Evolutionary conservation across 1,140 invertebrate genomes (phyloP), one percentile per base, ranked within the genome.

Genomic region (Anastrepha obliqua): DNA sequence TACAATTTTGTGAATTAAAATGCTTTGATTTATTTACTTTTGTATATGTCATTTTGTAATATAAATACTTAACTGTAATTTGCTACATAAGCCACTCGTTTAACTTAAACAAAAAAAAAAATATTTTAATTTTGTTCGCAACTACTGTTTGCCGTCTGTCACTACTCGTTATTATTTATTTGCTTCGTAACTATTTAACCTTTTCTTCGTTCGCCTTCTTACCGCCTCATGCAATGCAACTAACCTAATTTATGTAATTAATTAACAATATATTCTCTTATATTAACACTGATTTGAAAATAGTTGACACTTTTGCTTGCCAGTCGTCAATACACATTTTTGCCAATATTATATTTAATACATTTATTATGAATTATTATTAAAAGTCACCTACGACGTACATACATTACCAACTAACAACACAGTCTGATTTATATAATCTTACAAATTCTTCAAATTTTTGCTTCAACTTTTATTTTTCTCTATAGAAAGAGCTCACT

Each of bases 381-480:
- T 20, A 44, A 81, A 78, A 78, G 15, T 81, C 74, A 55, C 20
- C 74, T 81, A 81, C 47, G 74, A 81, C 51, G 20, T 81, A 81
- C n/a, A 74, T 47, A 74, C 8, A n/a, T 58, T 81, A 86, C 85
- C 62, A 86, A 62, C 85, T 86, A 86, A 86, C 85, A 86, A 86
- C 85, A 86, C 85, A 86, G 85, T 62, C 85, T 86, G 58, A 47
- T 86, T 86, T 62, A 39, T 86, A 7, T 81, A 55, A n/a, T 17
- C 47, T 58, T 29, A 55, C 74, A 81, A n/a, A 55, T 81, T 81
- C 47, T 58, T 51, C 47, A 55, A 7, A 55, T 55, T 55, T 55
- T 20, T 51, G 44, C 20, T 20, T 29, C 17, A 55, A 20, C 11
- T 55, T 81, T 81, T 9, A 20, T 9, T 8, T 2, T 74, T 51